Base-by-base conservation (phyloP, 2,113 vertebrate species). In the Xerus inauris region DNA sequence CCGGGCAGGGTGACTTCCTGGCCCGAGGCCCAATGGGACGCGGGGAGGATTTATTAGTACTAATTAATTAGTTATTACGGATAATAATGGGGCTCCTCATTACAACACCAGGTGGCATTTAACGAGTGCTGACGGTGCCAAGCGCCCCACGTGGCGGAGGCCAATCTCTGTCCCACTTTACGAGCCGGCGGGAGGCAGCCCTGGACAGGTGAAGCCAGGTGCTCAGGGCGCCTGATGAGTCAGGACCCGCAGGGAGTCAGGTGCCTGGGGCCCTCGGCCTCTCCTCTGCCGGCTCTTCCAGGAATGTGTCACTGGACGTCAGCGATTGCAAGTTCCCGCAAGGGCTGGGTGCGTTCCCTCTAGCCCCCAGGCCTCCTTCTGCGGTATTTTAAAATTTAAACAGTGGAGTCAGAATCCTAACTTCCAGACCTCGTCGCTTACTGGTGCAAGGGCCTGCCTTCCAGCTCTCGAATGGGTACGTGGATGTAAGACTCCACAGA, bases 11-110 rank as follows among this genome's bases (percentile, higher is more conserved):
- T 65, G 69, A 77, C 85, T 73, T 87, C 84, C 62, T 35, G 47
- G 12, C 49, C 32, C 14, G 32, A 72, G 4, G 65, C 35, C 75
- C 83, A 38, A 0, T 49, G 22, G 51, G 40, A 49, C 3, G 5
- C 42, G 51, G 32, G 22, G 59, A 45, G 67, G 32, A 49, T 4
- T 6, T 17, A 92, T 90, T 89, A 67, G 40, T 26, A 24, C 81
- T 92, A 97, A 97, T 96, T 97, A 97, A 90, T 96, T 96, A 76
- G 65, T 64, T 85, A 88, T 85, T 92, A 54, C 73, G 45, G 71
- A 51, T 90, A 92, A 95, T 93, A 88, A 83, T 57, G 47, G 71
- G n/a, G 72, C 6, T 87, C 73, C n/a, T 73, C 32, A 42, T 35
- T 32, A 16, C 84, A 84, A 67, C 76, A 40, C 42, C 45, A 35